Base-by-base conservation (phyloP, 1,140 invertebrate genomes). In the Potamilus streckersoni region DNA sequence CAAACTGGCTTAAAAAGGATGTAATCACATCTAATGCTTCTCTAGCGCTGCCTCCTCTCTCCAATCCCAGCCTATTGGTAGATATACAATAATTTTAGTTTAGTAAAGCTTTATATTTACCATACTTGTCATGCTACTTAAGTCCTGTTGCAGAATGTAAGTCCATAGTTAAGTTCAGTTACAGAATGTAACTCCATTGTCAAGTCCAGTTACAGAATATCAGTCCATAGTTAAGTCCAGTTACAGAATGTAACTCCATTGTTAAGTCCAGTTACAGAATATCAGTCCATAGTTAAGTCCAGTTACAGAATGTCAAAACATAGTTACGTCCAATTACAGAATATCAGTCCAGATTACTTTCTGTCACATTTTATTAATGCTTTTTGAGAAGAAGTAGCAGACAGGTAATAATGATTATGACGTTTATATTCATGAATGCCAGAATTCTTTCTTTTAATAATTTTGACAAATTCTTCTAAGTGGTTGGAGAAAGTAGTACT, bases 1-100 rank as follows among this genome's bases (percentile, higher is more conserved):
- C 94, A 87, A 94, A 91, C 69, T 92, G 91, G 81, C 93, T 92
- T 72, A 95, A 88, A 5, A 95, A 86, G 64, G 84, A 80, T 1
- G 92, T 93, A 65, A 95, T 94, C 2, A 94, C 90, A 72, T 93
- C 91, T 19, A 95, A 79, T 12, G 93, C 93, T 80, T 93, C 92
- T 67, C 89, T 88, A 8, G 94, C 93, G 19, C 90, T 91, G n/a
- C 88, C 88, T 61, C 92, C 91, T 81, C 94, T 89, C 86, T 95
- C 94, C 59, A 95, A 88, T 55, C 92, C 94, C 60, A 95, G 86
- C 76, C 94, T 94, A 85, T 16, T 73, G 77, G 79, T 73, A 65
- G 64, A 70, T 59, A 73, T 14, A 12, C 60, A 68, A 69, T 57
- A n/a, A 11, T 16, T 61, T 15, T 57, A 11, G 17, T n/a, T 27